A percentile compares a stretch with the other conserved stretches of the same genome.
Conservation (phyloP, 2,797 vertebrate species). For the Acanthiza pusilla region DNA sequence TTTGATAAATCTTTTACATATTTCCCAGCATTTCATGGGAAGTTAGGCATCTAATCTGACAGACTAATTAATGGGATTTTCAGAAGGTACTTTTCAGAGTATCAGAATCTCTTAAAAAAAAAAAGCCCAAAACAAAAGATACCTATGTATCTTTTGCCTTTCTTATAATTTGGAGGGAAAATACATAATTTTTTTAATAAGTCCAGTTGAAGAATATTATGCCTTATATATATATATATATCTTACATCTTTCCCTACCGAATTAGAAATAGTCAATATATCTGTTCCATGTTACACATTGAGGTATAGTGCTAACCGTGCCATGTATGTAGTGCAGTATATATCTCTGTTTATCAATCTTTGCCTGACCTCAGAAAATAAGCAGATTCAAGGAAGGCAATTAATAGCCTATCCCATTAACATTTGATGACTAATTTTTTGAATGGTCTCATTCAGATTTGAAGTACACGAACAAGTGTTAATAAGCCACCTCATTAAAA, state of each 20-base stretch:
- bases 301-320: neutral
- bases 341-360: neutral
- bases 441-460: neutral
- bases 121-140: neutral
- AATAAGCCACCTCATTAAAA: constrained; percentile 10
- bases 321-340: neutral
- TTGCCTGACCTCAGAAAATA: constrained; percentile 26
- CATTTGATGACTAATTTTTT: constrained; percentile 26
- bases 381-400: neutral
- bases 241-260: neutral
- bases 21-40: neutral
- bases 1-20: neutral
- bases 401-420: constrained; percentile 30
- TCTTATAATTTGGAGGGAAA: neutral
- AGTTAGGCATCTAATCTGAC: neutral
- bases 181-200: neutral
- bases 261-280: neutral
- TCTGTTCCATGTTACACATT: neutral
- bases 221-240: neutral
- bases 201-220: neutral
- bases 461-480: neutral
- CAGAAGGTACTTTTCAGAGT: neutral
- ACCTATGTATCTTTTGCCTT: neutral
- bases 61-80: neutral
- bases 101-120: neutral